Evolutionary conservation across 2,888 invertebrate species (phyloP), one percentile per base, ranked within the genome.

Genomic region (Aricia artaxerxes): DNA sequence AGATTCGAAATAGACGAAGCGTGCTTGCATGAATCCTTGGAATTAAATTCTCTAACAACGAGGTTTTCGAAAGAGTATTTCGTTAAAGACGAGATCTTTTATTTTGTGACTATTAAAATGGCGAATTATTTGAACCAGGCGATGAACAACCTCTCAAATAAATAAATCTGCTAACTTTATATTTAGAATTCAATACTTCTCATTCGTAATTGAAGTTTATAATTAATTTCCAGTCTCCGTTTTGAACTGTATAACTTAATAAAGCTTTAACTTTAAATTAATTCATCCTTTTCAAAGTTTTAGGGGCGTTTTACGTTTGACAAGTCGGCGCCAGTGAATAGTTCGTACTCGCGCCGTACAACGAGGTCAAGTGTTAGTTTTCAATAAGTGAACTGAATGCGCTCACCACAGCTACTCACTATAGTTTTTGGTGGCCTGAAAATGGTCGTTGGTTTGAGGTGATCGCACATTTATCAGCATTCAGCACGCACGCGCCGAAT

Each of bases 291-390:
- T 69, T 69, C 69, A 35, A 69, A 69, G 69, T 69, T 69, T 24
- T 24, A 24, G 24, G 24, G 24, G 24, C 24, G 24, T 24, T 24
- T 69, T 78, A 80, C 31, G 53, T 40, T 61, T 76, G 79, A 79
- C 78, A 78, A 79, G 78, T 76, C 77, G 49, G 44, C 76, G 72
- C 69, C 64, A 73, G 24, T 60, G 61, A 78, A 69, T 77, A 79
- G 79, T 57, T 78, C 35, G 16, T 57, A 73, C 44, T n/a, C 53
- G 77, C 38, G 3, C 49, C 49, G 11, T 9, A 9, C 11, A 49
- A 73, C 31, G 57, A 44, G 78, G 78, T 76, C 69, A 61, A 78
- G 69, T 53, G 79, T 78, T 80, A 75, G 78, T 78, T 80, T 79
- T 57, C 69, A 76, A 80, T 81, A 76, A 79, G 35, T 24, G n/a